These are phyloP conservation scores for Odocoileus virginianus DNA, from an alignment of 2,113 vertebrate genomes.

Conservation along the genomic window DNA sequence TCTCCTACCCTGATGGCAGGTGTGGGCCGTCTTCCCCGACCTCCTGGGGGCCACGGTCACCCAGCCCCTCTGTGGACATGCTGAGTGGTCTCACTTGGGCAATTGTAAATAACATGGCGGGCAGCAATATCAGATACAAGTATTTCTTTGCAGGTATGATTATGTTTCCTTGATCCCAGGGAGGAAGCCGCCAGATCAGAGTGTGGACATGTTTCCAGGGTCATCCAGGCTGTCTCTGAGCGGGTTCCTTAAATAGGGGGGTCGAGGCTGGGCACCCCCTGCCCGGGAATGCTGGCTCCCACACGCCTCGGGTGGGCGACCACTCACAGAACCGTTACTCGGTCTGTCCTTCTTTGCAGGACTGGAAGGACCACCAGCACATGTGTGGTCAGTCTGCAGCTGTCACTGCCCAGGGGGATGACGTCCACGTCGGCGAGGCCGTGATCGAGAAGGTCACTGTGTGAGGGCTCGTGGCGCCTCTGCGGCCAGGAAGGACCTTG, in stretches of 20 bases:
- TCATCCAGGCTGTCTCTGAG: fast-evolving
- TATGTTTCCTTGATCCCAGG: not conserved
- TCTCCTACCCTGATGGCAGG: not conserved
- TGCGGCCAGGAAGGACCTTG: not conserved
- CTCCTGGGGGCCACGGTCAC: not conserved
- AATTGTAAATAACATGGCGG: fast-evolving
- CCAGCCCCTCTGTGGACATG: fast-evolving
- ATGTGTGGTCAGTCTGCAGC: slow-evolving; percentile 87
- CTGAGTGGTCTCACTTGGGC: fast-evolving
- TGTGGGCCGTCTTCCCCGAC: fast-evolving
- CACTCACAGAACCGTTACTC: fast-evolving
- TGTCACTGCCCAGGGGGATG: slow-evolving; percentile 81
- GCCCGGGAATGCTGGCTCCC: not conserved
- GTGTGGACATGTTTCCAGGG: fast-evolving
- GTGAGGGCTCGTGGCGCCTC: slow-evolving; percentile 53
- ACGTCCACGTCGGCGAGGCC: slow-evolving; percentile 85
- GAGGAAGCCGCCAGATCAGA: not conserved
- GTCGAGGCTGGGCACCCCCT: not conserved
- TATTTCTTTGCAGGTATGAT: fast-evolving
- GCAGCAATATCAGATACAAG: fast-evolving
- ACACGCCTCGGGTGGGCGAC: not conserved
- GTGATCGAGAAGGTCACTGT: slow-evolving; percentile 89
- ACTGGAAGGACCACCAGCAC: slow-evolving; percentile 99
- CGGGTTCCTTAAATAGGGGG: not conserved
- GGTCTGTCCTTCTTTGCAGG: slow-evolving; percentile 77